phyloP scores from a whole-genome alignment of 1,140 invertebrate species.

The Bombus waltoni region DNA sequence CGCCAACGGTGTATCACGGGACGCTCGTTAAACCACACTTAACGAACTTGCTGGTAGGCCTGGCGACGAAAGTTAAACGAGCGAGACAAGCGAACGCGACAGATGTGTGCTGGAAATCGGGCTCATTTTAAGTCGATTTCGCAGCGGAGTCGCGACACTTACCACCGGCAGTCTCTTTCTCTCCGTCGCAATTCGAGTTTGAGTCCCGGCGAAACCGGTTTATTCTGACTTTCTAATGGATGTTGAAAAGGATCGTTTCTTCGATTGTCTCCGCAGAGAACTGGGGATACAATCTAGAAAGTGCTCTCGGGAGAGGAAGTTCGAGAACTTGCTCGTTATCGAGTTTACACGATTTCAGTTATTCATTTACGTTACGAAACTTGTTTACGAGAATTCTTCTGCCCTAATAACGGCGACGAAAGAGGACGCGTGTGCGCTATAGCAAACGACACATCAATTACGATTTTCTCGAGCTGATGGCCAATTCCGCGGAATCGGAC shows the following conservation, averaged over 20 bases:
- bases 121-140: conserved; percentile 52
- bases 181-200: conserved; percentile 27
- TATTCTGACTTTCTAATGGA: too few relatives aligned
- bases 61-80: conserved; percentile 33
- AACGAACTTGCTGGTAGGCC: conserved; percentile 24
- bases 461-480: not conserved
- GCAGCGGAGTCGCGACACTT: conserved; percentile 11
- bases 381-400: not conserved
- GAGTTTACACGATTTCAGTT: not conserved
- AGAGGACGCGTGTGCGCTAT: too few relatives aligned
- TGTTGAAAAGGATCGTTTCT: not conserved
- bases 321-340: not conserved
- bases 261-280: not conserved
- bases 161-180: not conserved
- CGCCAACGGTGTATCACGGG: not conserved
- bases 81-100: conserved; percentile 14
- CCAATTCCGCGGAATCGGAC: not conserved
- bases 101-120: conserved; percentile 12
- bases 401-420: too few relatives aligned
- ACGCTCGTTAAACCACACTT: conserved; percentile 32
- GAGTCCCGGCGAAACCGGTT: not conserved
- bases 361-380: not conserved
- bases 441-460: not conserved
- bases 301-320: not conserved
- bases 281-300: not conserved